phyloP scores from a whole-genome alignment of 2,113 vertebrate species.

The Phainopepla nitens region DNA sequence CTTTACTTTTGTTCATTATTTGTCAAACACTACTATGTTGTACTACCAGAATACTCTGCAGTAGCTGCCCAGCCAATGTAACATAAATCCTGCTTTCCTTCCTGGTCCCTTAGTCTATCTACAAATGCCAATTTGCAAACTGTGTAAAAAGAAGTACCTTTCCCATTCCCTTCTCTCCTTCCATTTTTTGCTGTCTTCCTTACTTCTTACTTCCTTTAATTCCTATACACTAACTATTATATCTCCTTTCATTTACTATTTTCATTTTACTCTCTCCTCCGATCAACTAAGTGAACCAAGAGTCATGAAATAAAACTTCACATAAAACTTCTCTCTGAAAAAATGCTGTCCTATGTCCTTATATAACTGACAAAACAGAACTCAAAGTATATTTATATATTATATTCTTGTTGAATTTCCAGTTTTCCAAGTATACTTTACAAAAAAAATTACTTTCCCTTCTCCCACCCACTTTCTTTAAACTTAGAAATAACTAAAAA shows the following conservation, averaged over 20 bases:
- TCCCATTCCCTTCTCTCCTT: background rate
- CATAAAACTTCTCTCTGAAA: background rate
- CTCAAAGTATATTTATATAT: background rate
- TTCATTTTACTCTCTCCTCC: background rate
- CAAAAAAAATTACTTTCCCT: background rate
- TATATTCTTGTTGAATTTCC: background rate
- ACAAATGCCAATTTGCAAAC: background rate
- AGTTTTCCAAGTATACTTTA: background rate
- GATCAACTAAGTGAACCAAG: background rate
- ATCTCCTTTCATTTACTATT: background rate
- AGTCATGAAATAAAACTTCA: background rate
- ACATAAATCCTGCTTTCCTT: background rate
- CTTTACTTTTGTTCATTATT: background rate
- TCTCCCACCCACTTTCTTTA: background rate
- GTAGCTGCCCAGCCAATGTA: background rate
- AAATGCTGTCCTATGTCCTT: background rate
- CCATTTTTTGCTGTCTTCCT: background rate
- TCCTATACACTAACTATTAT: background rate
- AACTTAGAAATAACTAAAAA: background rate
- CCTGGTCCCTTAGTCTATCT: background rate
- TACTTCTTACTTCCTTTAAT: background rate
- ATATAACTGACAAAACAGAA: background rate
- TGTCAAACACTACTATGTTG: background rate
- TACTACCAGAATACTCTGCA: background rate
- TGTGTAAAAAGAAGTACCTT: background rate